Evolutionary conservation across 2,797 vertebrate species (phyloP).

Genomic region (Petrocephalus schoutedeni): DNA sequence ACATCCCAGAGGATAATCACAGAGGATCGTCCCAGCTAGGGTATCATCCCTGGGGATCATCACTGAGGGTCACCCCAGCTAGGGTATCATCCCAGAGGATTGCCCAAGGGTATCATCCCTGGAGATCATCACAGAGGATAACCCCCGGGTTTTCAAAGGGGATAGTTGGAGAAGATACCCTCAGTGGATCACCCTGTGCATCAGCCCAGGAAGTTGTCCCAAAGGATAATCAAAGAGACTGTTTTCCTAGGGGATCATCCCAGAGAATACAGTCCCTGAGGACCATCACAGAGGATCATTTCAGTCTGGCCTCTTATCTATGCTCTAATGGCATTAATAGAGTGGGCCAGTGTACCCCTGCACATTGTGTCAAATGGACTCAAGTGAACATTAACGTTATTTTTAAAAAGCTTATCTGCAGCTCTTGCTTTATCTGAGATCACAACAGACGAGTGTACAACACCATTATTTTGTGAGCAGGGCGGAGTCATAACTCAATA

Average conservation of each 20-base stretch:
- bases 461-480: conserved; percentile 61
- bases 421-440: conserved; percentile 34
- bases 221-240: background rate
- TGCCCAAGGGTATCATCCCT: background rate
- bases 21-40: background rate
- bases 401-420: background rate
- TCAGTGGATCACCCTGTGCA: background rate
- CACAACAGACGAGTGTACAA: conserved; percentile 45
- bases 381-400: background rate
- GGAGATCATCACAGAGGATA: background rate
- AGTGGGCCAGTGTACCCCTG: background rate
- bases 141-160: background rate
- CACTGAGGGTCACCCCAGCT: background rate
- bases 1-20: background rate
- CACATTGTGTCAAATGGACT: background rate
- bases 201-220: too few relatives aligned
- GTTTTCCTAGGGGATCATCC: background rate
- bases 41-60: background rate
- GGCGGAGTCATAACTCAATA: conserved; percentile 73
- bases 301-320: background rate
- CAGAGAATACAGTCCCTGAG: background rate
- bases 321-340: background rate
- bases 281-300: background rate
- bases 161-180: background rate
- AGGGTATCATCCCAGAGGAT: background rate